Base-by-base conservation (phyloP, 2,888 invertebrate species). In the Morpho helenor region DNA sequence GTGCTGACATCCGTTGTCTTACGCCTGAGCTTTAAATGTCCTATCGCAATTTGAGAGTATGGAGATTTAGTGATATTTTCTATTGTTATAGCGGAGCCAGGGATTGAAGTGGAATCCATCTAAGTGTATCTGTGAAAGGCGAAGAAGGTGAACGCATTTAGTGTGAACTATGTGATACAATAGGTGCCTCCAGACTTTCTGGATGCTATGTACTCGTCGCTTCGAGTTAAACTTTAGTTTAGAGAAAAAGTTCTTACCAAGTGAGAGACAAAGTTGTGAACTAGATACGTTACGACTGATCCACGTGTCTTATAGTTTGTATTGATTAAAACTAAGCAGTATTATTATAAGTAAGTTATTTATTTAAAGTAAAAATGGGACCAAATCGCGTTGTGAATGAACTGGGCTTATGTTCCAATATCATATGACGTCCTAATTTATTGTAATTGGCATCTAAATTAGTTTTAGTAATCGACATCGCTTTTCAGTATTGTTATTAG, bases 101-200 rank as follows among this genome's bases (percentile, higher is more conserved):
- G 82, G 78, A 83, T 82, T 85, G 86, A 80, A 74, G 85, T 90
- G 90, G 90, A 89, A 87, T 79, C 81, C 87, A 57, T 84, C 77
- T 82, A 89, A 86, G 64, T 90, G 90, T 65, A 65, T 69, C 1
- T 90, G 90, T 61, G 89, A 89, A 72, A 61, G 75, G 70, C 66
- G 75, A 59, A 64, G 63, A 55, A 52, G 69, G 63, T 66, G 63
- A 63, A 53, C 42, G 50, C 44, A 40, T 16, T 16, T 22, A 10
- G 52, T 1, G 40, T 31, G 44, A 42, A 50, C 49, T 49, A 49
- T 49, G 16, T 42, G 52, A 45, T 2, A 22, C 23, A 42, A 23
- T 50, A 10, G 40, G 40, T 50, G 41, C 41, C 49, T 41, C 22
- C 9, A 9, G 9, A 45, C 7, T 45, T n/a, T n/a, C 45, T 10